phyloP scores from a whole-genome alignment of 2,113 vertebrate genomes.

The Glaucidium brasilianum region DNA sequence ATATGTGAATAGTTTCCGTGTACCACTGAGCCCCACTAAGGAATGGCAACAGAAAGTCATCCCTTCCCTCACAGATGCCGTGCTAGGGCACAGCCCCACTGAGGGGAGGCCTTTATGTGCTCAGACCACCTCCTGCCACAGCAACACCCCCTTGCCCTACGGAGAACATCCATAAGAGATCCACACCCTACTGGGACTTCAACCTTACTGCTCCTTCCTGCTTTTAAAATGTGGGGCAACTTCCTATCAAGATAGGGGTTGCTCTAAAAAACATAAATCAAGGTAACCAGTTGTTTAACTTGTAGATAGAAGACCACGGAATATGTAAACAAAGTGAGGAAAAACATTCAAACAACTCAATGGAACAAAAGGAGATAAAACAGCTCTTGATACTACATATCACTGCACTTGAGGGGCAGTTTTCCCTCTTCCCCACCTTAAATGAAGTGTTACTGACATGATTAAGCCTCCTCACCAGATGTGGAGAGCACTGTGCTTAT shows the following conservation, averaged over 20 bases:
- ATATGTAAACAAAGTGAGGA: background rate
- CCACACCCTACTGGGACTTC: background rate
- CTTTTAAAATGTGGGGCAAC: background rate
- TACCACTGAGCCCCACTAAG: rapidly evolving
- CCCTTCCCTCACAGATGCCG: background rate
- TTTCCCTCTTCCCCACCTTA: background rate
- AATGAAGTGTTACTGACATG: background rate
- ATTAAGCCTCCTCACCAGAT: background rate
- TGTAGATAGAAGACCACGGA: background rate
- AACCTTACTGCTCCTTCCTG: background rate
- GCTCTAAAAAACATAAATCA: background rate
- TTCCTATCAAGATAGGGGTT: background rate
- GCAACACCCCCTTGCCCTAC: background rate
- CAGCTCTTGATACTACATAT: background rate
- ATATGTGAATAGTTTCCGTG: rapidly evolving
- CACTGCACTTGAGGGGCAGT: background rate
- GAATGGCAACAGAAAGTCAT: background rate
- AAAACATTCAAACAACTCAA: background rate
- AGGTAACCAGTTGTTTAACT: background rate
- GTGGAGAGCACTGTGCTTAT: background rate
- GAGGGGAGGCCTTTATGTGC: background rate
- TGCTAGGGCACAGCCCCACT: rapidly evolving
- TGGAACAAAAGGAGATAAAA: background rate
- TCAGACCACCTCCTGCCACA: background rate
- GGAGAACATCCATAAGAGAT: background rate